A percentile compares a stretch with the other conserved stretches of the same genome.
phyloP scores from a whole-genome alignment of 2,797 vertebrate genomes.

The Pangasius larnaudii region DNA sequence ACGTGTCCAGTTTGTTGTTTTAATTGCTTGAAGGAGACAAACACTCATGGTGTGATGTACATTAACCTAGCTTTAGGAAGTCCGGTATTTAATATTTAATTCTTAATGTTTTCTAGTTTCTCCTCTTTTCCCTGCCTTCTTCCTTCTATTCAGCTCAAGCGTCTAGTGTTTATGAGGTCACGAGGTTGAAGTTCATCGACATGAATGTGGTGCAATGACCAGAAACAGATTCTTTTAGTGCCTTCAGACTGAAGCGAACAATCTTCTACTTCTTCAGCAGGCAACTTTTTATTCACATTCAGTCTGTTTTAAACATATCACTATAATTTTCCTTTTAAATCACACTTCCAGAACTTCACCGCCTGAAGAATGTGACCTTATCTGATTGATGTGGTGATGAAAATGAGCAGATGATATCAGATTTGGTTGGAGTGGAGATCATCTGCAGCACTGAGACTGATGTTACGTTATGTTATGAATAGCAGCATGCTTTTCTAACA shows the following conservation, averaged over 20 bases:
- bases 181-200: background rate
- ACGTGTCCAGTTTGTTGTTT: background rate
- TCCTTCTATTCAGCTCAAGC: background rate
- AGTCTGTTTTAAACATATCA: background rate
- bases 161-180: background rate
- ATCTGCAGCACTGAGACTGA: constrained; percentile 9
- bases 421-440: background rate
- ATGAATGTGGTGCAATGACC: background rate
- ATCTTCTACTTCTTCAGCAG: background rate
- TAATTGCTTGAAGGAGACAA: background rate
- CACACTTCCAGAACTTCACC: background rate
- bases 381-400: background rate
- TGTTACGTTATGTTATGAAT: background rate
- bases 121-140: background rate
- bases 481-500: background rate
- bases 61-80: background rate
- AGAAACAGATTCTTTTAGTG: background rate
- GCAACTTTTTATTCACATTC: background rate
- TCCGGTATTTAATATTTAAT: background rate
- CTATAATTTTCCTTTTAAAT: background rate
- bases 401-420: background rate
- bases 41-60: background rate
- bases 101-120: background rate
- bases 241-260: background rate
- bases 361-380: background rate